Conservation (phyloP, 64 coral and sea anemone genomes). For the Porites lutea region DNA sequence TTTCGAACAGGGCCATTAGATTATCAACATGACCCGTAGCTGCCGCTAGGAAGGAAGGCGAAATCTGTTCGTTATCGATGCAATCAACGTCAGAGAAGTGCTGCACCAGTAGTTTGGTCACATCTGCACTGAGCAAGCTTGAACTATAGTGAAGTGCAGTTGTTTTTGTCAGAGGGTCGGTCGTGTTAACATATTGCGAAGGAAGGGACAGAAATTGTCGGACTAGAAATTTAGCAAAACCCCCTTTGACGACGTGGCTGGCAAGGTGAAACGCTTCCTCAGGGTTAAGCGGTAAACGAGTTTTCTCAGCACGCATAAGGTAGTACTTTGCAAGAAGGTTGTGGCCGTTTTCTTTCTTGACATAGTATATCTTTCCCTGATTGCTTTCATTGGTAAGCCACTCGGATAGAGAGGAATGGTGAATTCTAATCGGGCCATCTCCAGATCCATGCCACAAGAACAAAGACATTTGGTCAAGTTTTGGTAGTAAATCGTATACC, state of each 20-base stretch:
- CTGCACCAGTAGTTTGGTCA: slow-evolving; percentile 13
- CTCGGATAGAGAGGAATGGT: slow-evolving; percentile 76
- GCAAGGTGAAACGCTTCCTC: slow-evolving; percentile 60
- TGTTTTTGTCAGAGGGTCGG: slow-evolving; percentile 24
- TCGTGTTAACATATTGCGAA: slow-evolving; percentile 20
- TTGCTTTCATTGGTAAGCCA: slow-evolving; percentile 83
- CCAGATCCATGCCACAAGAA: slow-evolving; percentile 54
- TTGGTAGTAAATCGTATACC: slow-evolving; percentile 73
- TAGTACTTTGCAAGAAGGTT: slow-evolving; percentile 67
- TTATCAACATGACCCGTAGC: slow-evolving; percentile 8
- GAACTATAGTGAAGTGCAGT: slow-evolving; percentile 81
- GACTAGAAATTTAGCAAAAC: neutral
- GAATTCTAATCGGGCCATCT: slow-evolving; percentile 48
- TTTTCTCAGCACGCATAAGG: slow-evolving; percentile 3
- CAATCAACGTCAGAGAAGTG: slow-evolving; percentile 64
- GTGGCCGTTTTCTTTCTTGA: slow-evolving; percentile 67
- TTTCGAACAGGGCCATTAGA: slow-evolving; percentile 34
- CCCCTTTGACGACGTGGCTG: slow-evolving; percentile 65
- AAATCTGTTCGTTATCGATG: slow-evolving; percentile 49
- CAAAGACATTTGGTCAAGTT: slow-evolving; percentile 62
- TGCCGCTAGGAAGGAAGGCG: slow-evolving; percentile 80
- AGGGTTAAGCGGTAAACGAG: neutral
- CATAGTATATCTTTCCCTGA: slow-evolving; percentile 58
- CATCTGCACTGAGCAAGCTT: neutral
- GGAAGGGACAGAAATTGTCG: slow-evolving; percentile 48